Percentiles rank a stretch among this genome's conserved stretches.
Conservation (phyloP, 2,888 invertebrate species). For the Napeogenes sylphis region DNA sequence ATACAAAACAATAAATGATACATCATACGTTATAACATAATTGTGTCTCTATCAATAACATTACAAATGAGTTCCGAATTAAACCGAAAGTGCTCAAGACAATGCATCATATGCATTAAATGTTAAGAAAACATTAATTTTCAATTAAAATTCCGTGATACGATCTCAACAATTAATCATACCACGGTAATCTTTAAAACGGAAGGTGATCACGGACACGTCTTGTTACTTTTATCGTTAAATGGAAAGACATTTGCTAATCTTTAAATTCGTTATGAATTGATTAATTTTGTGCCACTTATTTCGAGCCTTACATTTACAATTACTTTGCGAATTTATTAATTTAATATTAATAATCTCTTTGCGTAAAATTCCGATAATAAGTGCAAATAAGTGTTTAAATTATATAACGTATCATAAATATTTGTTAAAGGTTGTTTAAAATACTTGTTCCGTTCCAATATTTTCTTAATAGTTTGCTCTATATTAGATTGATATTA, state of each 20-base stretch:
- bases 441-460: no score
- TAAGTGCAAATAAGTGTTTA: not conserved
- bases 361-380: not conserved
- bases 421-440: no score
- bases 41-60: not conserved
- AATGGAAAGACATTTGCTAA: slow-evolving; percentile 12
- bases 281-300: slow-evolving; percentile 12
- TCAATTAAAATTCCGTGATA: slow-evolving; percentile 53
- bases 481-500: no score
- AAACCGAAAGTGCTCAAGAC: slow-evolving; percentile 3
- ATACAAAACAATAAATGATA: no score
- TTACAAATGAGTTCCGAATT: not conserved
- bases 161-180: slow-evolving; percentile 53
- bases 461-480: no score
- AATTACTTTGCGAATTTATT: not conserved
- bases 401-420: no score
- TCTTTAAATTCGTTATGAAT: slow-evolving; percentile 15
- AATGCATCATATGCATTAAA: slow-evolving; percentile 18
- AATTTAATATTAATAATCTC: not conserved
- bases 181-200: slow-evolving; percentile 50
- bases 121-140: slow-evolving; percentile 38
- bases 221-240: slow-evolving; percentile 31
- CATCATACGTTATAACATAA: no score
- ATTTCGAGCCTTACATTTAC: slow-evolving; percentile 10
- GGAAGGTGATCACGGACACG: slow-evolving; percentile 44